A percentile compares a stretch with the other conserved stretches of the same genome.
phyloP scores from a whole-genome alignment of 2,888 invertebrate genomes.

The Allophyes oxyacanthae region DNA sequence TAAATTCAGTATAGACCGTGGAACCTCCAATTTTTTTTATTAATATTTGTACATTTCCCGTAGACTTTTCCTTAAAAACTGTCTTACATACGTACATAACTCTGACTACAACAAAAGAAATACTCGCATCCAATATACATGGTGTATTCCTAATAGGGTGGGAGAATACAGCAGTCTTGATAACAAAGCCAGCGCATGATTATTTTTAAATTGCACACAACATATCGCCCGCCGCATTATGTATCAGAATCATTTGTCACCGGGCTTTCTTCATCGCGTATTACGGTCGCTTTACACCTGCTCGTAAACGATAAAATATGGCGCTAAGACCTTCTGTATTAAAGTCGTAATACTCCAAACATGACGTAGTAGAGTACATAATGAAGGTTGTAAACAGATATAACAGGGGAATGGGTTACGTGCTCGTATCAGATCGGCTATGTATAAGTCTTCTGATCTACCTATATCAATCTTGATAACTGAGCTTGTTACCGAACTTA shows the following conservation, averaged over 20 bases:
- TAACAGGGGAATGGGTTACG: conserved; percentile 6
- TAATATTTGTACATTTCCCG: too few species aligned
- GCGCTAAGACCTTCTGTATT: conserved; percentile 29
- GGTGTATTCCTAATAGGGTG: conserved; percentile 5
- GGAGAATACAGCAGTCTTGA: conserved; percentile 33
- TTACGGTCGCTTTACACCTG: conserved; percentile 49
- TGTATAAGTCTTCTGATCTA: too few species aligned
- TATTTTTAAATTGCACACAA: conserved; percentile 51
- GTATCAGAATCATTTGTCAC: conserved; percentile 52
- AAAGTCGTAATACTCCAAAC: conserved; percentile 19
- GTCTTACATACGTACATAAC: too few species aligned
- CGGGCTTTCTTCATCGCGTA: conserved; percentile 42
- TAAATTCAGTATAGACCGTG: too few species aligned
- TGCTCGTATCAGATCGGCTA: background rate
- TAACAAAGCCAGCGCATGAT: conserved; percentile 44
- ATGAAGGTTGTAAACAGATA: conserved; percentile 4
- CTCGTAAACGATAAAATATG: conserved; percentile 53
- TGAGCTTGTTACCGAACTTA: too few species aligned
- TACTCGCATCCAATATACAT: conserved; percentile 1
- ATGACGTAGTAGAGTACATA: conserved; percentile 3
- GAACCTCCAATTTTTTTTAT: too few species aligned
- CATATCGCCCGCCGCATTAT: conserved; percentile 46
- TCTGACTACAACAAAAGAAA: conserved; percentile 33
- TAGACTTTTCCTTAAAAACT: too few species aligned
- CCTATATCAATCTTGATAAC: too few species aligned